Conservation (phyloP, 2,888 invertebrate species). For the Strigamia transsilvanica region DNA sequence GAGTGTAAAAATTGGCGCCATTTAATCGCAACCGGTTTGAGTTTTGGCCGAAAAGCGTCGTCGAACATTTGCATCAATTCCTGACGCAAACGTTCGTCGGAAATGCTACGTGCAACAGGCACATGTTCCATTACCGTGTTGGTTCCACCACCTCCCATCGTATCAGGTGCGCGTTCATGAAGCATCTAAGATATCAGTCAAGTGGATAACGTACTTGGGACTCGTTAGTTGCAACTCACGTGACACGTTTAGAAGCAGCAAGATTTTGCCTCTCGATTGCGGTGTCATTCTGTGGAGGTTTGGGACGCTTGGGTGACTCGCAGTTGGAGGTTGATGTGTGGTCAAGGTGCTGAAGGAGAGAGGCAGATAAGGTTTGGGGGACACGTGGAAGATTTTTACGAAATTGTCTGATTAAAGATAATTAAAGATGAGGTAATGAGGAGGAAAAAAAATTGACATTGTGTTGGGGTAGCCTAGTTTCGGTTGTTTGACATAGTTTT, state of each 20-base stretch:
- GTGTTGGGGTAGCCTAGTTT: neutral
- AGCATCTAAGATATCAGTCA: neutral
- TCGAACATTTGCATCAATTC: constrained; percentile 53
- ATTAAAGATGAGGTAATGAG: neutral
- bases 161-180: constrained; percentile 37
- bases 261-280: neutral
- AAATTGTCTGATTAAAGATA: neutral
- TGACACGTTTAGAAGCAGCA: neutral
- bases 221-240: neutral
- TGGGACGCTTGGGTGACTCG: neutral
- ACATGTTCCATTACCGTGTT: neutral
- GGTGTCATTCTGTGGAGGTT: neutral
- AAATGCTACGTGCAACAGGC: neutral
- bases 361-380: constrained; percentile 1
- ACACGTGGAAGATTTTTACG: neutral
- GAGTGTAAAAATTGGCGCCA: constrained; percentile 18
- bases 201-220: neutral
- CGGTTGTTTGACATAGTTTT: neutral
- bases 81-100: neutral
- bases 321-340: neutral
- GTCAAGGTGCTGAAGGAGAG: neutral
- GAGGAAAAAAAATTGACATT: neutral
- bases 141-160: neutral
- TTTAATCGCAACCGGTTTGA: constrained; percentile 29
- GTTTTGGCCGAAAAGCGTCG: constrained; percentile 1